phyloP scores from a whole-genome alignment of 2,888 invertebrate genomes.

The Drosophila vallismaia region DNA sequence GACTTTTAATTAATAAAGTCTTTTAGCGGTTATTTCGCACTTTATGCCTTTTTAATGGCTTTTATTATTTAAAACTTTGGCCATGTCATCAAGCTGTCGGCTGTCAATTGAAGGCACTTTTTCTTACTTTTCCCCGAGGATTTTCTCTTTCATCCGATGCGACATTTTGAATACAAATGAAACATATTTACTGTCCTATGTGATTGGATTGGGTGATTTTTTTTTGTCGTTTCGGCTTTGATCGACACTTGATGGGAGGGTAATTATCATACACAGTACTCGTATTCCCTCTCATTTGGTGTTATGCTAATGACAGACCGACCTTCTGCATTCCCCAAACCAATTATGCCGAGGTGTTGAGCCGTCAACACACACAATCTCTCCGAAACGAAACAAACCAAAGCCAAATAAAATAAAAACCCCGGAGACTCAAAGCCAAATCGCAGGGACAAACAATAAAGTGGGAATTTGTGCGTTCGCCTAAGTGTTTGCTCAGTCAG shows the following conservation, averaged over 20 bases:
- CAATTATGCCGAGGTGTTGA: slow-evolving; percentile 57
- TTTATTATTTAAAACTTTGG: slow-evolving; percentile 56
- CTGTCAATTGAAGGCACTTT: slow-evolving; percentile 30
- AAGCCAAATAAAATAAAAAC: slow-evolving; percentile 7
- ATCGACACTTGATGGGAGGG: slow-evolving; percentile 23
- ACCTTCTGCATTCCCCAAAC: slow-evolving; percentile 18
- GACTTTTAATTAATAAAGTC: slow-evolving; percentile 43
- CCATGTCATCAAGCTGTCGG: slow-evolving; percentile 37
- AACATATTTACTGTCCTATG: slow-evolving; percentile 1
- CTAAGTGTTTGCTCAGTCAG: slow-evolving; percentile 44
- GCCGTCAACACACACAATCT: slow-evolving; percentile 51
- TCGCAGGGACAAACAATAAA: slow-evolving; percentile 36
- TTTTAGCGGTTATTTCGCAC: slow-evolving; percentile 8
- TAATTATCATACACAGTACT: slow-evolving; percentile 32
- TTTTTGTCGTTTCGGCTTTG: background rate
- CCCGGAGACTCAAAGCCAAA: slow-evolving; percentile 17
- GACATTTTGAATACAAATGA: slow-evolving; percentile 28
- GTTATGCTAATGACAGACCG: slow-evolving; percentile 59
- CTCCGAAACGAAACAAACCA: slow-evolving; percentile 16
- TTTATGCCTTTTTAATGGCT: slow-evolving; percentile 35
- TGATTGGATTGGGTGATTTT: slow-evolving; percentile 4
- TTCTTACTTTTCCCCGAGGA: slow-evolving; percentile 18
- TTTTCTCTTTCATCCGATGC: slow-evolving; percentile 22
- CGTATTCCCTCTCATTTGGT: slow-evolving; percentile 9
- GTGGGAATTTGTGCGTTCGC: slow-evolving; percentile 32